Evolutionary conservation across 2,888 invertebrate species (phyloP).

Genomic region (Zygaena filipendulae): DNA sequence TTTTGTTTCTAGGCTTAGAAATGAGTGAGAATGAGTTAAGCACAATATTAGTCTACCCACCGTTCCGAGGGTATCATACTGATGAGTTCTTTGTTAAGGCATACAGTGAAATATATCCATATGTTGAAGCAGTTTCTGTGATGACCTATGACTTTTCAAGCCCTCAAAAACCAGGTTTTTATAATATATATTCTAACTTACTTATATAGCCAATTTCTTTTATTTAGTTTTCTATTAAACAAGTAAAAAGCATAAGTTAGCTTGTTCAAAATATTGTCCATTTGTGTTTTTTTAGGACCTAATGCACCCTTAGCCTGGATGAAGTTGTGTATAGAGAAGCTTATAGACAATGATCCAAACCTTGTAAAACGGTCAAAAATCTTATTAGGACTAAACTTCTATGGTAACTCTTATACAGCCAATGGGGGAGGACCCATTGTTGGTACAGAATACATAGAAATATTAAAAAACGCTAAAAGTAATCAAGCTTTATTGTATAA

Average conservation of each 20-base stretch:
- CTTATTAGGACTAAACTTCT: conserved; percentile 91
- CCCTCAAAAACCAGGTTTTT: conserved; percentile 77
- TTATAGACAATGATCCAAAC: conserved; percentile 72
- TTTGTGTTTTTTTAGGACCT: conserved; percentile 73
- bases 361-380: conserved; percentile 78
- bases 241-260: too few species aligned
- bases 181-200: not conserved
- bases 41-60: conserved; percentile 84
- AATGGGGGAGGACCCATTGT: conserved; percentile 87
- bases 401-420: conserved; percentile 88
- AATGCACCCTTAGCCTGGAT: conserved; percentile 92
- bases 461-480: conserved; percentile 77
- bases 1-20: conserved; percentile 65
- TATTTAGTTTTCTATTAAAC: too few species aligned
- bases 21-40: conserved; percentile 68
- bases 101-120: conserved; percentile 79
- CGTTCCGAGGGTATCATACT: conserved; percentile 71
- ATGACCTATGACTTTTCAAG: conserved; percentile 97
- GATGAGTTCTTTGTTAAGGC: conserved; percentile 80
- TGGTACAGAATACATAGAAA: conserved; percentile 80
- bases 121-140: conserved; percentile 89
- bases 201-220: not conserved
- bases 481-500: conserved; percentile 80
- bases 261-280: too few species aligned
- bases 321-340: conserved; percentile 76